Conservation (phyloP, 92 coral and sea anemone species). For the Actinostola sp. region DNA sequence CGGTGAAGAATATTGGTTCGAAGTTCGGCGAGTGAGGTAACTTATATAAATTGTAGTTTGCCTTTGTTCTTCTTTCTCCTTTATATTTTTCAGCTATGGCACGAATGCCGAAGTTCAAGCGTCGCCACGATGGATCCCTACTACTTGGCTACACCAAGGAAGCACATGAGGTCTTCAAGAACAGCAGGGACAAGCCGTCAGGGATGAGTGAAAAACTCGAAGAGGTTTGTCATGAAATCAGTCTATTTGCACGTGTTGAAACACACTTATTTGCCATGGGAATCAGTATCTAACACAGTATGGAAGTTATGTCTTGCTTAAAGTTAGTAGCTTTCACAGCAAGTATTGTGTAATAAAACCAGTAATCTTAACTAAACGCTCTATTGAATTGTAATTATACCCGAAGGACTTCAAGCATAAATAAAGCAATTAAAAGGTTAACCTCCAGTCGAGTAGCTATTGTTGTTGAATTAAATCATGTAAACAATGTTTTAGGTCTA, state of each 20-base stretch:
- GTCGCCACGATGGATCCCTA: constrained; percentile 9
- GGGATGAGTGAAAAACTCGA: constrained; percentile 28
- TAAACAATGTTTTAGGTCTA: background rate
- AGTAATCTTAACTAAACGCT: constrained; percentile 18
- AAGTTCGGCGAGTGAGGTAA: background rate
- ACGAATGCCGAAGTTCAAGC: constrained; percentile 42
- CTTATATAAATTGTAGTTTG: background rate
- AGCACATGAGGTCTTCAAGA: constrained; percentile 23
- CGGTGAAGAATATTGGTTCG: background rate
- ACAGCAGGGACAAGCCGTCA: constrained; percentile 29
- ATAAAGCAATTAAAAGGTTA: background rate
- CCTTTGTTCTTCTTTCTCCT: background rate
- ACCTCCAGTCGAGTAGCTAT: constrained; percentile 8
- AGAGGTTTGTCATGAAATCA: constrained; percentile 22
- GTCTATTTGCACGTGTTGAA: background rate
- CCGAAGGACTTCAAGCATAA: background rate
- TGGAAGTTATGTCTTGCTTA: background rate
- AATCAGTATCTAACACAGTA: background rate
- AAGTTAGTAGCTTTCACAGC: background rate
- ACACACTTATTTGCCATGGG: background rate
- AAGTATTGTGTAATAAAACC: background rate
- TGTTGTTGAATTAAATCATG: too few relatives aligned
- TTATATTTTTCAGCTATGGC: background rate
- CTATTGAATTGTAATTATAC: too few relatives aligned
- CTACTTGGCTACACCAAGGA: constrained; percentile 28